Conservation (phyloP, 2,888 invertebrate genomes). For the Sepioteuthis lessoniana region DNA sequence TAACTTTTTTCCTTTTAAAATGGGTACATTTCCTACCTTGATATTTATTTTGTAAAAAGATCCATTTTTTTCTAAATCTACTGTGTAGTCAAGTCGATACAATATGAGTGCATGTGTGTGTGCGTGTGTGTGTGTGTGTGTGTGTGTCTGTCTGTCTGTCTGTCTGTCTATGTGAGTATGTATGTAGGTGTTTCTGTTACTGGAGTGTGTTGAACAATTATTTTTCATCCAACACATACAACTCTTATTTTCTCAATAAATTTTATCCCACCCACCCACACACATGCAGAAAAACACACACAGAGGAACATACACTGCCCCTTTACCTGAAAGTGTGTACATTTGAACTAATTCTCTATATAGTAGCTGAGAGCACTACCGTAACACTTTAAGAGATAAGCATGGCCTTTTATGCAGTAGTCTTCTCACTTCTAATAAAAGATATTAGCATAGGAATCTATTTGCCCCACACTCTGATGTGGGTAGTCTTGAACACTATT, state of each 20-base stretch:
- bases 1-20: not conserved
- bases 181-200: not conserved
- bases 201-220: not conserved
- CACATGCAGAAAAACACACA: no score
- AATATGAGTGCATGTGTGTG: not conserved
- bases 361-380: not conserved
- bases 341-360: not conserved
- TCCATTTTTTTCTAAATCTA: not conserved
- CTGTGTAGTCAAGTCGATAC: not conserved
- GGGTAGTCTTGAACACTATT: no score
- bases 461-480: not conserved
- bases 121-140: not conserved
- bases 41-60: not conserved
- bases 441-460: not conserved
- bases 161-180: no score
- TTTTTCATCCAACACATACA: not conserved
- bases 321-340: not conserved
- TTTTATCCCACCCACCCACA: no score
- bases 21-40: not conserved
- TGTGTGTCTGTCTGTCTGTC: not conserved
- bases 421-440: not conserved
- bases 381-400: constrained; percentile 20
- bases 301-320: not conserved
- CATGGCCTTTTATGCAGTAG: not conserved
- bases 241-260: no score